Evolutionary conservation across 1,140 invertebrate genomes (phyloP).

Genomic region (Euschistus heros): DNA sequence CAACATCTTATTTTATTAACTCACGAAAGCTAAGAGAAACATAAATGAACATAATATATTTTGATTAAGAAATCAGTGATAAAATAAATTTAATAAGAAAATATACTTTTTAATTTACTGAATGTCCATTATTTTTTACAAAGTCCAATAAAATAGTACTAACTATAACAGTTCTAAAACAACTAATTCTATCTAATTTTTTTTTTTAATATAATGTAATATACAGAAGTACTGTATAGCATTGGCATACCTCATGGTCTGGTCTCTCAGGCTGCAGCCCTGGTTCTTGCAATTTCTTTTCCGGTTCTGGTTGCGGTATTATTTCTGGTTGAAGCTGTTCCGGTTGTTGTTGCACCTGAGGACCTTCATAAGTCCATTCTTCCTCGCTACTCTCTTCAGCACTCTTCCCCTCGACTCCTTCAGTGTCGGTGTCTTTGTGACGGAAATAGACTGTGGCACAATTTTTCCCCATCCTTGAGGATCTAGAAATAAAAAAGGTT

Average conservation of each 20-base stretch:
- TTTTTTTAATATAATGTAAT: too few relatives aligned
- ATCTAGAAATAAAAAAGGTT: slow-evolving; percentile 34
- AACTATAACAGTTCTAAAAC: too few relatives aligned
- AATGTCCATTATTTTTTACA: too few relatives aligned
- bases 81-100: too few relatives aligned
- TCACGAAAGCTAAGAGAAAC: too few relatives aligned
- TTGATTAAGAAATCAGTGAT: too few relatives aligned
- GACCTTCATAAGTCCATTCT: slow-evolving; percentile 56
- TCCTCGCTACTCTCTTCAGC: slow-evolving; percentile 56
- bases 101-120: too few relatives aligned
- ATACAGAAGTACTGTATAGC: too few relatives aligned
- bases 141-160: too few relatives aligned
- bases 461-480: slow-evolving; percentile 65
- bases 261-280: background rate
- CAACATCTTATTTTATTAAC: too few relatives aligned
- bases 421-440: slow-evolving; percentile 72
- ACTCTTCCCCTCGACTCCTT: slow-evolving; percentile 40
- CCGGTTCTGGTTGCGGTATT: background rate
- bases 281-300: background rate
- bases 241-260: slow-evolving; percentile 2
- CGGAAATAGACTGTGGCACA: slow-evolving; percentile 72
- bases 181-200: too few relatives aligned
- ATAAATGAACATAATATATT: too few relatives aligned
- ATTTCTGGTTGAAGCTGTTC: slow-evolving; percentile 25
- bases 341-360: slow-evolving; percentile 30